Evolutionary conservation across 2,113 vertebrate genomes (phyloP).

Genomic region (Toxotes chatareus): DNA sequence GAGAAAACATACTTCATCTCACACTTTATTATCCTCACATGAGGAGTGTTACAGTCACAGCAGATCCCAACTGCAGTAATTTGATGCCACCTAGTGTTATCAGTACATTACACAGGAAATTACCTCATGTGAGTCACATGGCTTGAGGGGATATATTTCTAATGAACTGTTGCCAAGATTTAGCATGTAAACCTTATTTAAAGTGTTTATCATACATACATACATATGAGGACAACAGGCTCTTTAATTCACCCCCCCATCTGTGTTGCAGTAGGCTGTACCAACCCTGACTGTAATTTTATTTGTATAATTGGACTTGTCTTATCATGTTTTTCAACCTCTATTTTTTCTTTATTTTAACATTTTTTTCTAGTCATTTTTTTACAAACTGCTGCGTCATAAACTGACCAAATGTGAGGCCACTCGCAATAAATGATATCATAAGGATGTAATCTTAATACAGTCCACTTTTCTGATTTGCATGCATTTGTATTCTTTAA

Average conservation of each 20-base stretch:
- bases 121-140: not conserved
- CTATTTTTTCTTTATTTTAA: not conserved
- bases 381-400: not conserved
- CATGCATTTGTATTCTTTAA: no score
- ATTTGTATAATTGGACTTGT: no score
- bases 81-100: slow-evolving; percentile 78
- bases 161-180: not conserved
- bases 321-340: not conserved
- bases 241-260: not conserved
- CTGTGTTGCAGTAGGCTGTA: not conserved
- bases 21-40: not conserved
- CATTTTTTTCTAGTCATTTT: no score
- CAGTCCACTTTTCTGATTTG: no score
- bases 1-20: not conserved
- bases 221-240: not conserved
- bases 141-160: not conserved
- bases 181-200: not conserved
- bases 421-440: not conserved
- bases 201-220: not conserved
- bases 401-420: not conserved
- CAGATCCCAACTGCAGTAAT: slow-evolving; percentile 46
- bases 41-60: not conserved
- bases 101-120: slow-evolving; percentile 43
- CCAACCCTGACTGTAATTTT: not conserved
- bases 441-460: no score